Evolutionary conservation across 2,888 invertebrate genomes (phyloP).

Genomic region (Orchestes rusci): DNA sequence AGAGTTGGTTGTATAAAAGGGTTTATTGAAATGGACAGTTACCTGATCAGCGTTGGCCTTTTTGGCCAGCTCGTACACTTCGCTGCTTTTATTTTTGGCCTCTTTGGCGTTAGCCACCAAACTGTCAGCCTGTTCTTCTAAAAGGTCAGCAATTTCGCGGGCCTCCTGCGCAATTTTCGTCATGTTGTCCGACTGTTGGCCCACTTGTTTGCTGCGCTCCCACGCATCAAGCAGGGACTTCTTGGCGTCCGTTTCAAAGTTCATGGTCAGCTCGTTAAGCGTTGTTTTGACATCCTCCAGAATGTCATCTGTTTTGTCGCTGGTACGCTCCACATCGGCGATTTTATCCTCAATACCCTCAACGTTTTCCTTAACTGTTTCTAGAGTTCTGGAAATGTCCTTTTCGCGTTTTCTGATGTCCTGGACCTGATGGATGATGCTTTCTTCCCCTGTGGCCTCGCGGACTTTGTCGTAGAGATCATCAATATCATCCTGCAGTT

Average conservation of each 20-base stretch:
- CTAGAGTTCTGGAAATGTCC: conserved; percentile 53
- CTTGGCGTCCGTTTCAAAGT: conserved; percentile 77
- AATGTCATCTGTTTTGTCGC: conserved; percentile 56
- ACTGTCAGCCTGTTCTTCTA: conserved; percentile 68
- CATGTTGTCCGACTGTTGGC: conserved; percentile 88
- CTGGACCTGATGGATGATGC: conserved; percentile 59
- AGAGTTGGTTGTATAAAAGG: too few relatives aligned
- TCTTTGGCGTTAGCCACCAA: conserved; percentile 70
- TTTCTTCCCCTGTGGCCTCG: conserved; percentile 58
- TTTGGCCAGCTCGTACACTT: conserved; percentile 74
- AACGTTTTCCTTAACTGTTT: conserved; percentile 44
- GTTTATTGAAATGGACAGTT: neutral
- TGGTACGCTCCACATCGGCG: conserved; percentile 52
- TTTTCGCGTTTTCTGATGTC: conserved; percentile 63
- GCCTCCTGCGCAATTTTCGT: conserved; percentile 87
- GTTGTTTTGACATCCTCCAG: conserved; percentile 39
- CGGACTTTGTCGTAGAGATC: conserved; percentile 69
- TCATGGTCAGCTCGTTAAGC: conserved; percentile 39
- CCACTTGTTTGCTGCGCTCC: conserved; percentile 73
- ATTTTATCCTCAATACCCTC: conserved; percentile 25
- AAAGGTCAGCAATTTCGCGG: conserved; percentile 70
- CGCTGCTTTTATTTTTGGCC: conserved; percentile 74
- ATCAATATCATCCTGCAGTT: conserved; percentile 71
- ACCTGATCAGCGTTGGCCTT: conserved; percentile 45
- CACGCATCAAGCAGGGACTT: conserved; percentile 73